Evolutionary conservation across 1,140 invertebrate species (phyloP), one percentile per base, ranked within the genome.

Genomic region (Trachymyrmex cornetzi): DNA sequence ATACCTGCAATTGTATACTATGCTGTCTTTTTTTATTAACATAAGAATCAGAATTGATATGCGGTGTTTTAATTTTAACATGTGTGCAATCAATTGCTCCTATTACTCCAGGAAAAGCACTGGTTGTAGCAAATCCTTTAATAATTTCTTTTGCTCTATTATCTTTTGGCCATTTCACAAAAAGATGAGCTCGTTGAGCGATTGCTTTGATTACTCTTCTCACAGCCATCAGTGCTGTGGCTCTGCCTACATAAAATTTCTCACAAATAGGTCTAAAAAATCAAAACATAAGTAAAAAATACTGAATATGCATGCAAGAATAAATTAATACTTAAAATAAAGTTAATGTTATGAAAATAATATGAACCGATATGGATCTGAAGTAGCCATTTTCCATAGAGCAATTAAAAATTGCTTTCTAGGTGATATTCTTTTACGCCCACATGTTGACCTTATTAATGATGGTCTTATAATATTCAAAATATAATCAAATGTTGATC

Each of bases 1-100:
- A 67, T 24, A 67, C 66, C 19, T 67, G 34, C 4, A 67, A 67
- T 12, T 67, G 34, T 67, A 67, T 67, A 67, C 34, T 67, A 44
- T 44, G 30, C 22, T 44, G 34, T 6, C 1, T 4, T 27, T 71
- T 71, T 16, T 44, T 27, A 50, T 71, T 71, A 16, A 71, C 2
- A 50, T 71, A 71, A 2, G 22, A 71, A 3, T 71, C 67, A 11
- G 44, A 0, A 71, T 50, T 50, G 3, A 50, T 12, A 11, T 27
- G 22, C 27, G 67, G 67, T 3, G 67, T 24, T 50, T 27, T 71
- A 50, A 71, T 71, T 16, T 71, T 50, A 9, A 71, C 27, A 12
- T 71, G 67, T 27, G 44, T 71, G 0, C 30, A 19, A 38, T 38
- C 30, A 11, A 67, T 14, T 44, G 34, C 9, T 44, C 66, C 66